Evolutionary conservation across 2,113 vertebrate genomes (phyloP).

Genomic region (Pterocles burchelli): DNA sequence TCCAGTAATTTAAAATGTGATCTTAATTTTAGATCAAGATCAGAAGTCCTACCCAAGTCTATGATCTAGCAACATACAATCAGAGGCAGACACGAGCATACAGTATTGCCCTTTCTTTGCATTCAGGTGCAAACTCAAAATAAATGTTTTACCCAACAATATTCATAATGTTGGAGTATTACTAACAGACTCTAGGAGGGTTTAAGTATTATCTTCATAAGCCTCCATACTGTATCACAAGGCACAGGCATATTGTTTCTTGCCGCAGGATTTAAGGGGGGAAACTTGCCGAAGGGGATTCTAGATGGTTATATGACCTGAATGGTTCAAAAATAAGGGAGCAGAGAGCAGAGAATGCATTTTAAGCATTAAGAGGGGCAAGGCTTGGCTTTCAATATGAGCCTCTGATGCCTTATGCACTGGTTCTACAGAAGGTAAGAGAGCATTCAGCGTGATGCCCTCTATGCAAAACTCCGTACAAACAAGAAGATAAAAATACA

Average conservation of each 20-base stretch:
- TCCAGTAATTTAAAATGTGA: not conserved
- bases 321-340: not conserved
- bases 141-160: not conserved
- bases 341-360: not conserved
- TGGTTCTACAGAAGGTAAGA: not conserved
- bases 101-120: not conserved
- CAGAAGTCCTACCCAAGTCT: not conserved
- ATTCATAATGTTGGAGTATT: not conserved
- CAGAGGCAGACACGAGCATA: not conserved
- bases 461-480: not conserved
- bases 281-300: not conserved
- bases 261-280: not conserved
- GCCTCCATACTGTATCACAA: not conserved
- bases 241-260: not conserved
- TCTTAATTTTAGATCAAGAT: not conserved
- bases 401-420: not conserved
- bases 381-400: not conserved
- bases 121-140: not conserved
- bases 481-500: not conserved
- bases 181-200: not conserved
- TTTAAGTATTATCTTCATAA: not conserved
- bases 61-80: not conserved
- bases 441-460: not conserved
- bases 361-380: not conserved
- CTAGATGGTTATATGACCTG: not conserved